Evolutionary conservation across 2,888 invertebrate genomes (phyloP), one percentile per base, ranked within the genome.

Genomic region (Drosophila mimica): DNA sequence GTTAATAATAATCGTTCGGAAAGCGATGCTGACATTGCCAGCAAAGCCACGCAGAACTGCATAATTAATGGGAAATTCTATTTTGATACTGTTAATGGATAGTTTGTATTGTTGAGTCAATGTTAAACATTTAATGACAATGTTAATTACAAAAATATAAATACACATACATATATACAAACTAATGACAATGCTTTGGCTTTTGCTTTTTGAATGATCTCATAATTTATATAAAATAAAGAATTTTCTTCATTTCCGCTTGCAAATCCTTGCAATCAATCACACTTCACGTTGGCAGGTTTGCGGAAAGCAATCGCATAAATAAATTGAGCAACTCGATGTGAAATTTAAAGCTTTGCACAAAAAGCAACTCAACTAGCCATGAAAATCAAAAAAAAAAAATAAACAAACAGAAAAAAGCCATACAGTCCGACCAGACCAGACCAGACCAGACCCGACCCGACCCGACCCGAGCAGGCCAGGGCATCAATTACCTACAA

Each of bases 381-480:
- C 88, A 85, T 85, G 88, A 83, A 83, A 76, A 81, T 66, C 76
- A 79, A 81, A 81, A 17, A 17, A 20, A 9, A 53, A 70, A 36
- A n/a, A n/a, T n/a, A n/a, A 36, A 5, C 2, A n/a, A 15, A 28
- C 17, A 28, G 17, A 49, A 8, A 49, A 28, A 17, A 25, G 4
- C 40, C 49, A 49, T 15, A 49, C 9, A 49, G 30, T 30, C n/a
- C 17, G 30, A 31, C 30, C 30, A 51, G 25, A 25, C 25, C 25
- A 25, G 25, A 15, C 48, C 3, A 13, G 20, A 46, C 20, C 20
- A 25, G 46, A 51, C 30, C n/a, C 15, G 46, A 56, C 56, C 11
- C 28, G 38, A 38, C 28, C 7, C 28, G 36, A 38, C 36, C 34
- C 34, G 34, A 25, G n/a, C 53, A 28, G 34, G 30, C n/a, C 31